Evolutionary conservation across 2,797 vertebrate genomes (phyloP).

Genomic region (Etheostoma nigrum): DNA sequence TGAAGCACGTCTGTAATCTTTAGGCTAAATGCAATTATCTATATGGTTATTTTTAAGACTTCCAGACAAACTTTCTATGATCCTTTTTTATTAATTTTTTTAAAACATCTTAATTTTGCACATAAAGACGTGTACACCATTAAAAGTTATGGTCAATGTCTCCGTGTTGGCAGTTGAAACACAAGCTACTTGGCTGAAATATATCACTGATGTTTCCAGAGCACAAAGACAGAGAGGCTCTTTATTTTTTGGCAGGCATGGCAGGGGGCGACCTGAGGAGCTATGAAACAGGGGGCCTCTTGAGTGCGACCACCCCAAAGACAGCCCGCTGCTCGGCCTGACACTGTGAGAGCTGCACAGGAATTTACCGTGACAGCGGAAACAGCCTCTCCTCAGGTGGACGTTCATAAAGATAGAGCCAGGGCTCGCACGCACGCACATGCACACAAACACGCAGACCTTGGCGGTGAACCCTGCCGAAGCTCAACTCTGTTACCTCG

Average conservation of each 20-base stretch:
- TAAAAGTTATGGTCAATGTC: constrained; percentile 37
- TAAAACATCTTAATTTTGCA: constrained; percentile 9
- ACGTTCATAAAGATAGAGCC: constrained; percentile 67
- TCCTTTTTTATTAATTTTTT: too few species aligned
- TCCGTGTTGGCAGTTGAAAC: constrained; percentile 52
- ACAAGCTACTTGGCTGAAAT: constrained; percentile 57
- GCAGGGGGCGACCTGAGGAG: constrained; percentile 66
- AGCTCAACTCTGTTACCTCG: constrained; percentile 73
- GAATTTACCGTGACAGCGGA: constrained; percentile 82
- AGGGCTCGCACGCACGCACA: constrained; percentile 19
- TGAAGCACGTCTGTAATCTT: not conserved
- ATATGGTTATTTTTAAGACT: constrained; percentile 8
- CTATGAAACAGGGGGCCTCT: constrained; percentile 72
- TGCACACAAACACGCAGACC: constrained; percentile 42
- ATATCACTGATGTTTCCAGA: constrained; percentile 61
- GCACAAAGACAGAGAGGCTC: constrained; percentile 75
- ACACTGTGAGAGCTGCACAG: constrained; percentile 72
- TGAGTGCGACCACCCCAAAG: constrained; percentile 76
- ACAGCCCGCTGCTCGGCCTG: constrained; percentile 60
- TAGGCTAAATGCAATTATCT: not conserved
- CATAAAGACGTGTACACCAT: not conserved
- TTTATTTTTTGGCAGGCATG: constrained; percentile 75
- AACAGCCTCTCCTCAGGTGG: constrained; percentile 81
- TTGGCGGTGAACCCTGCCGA: constrained; percentile 75
- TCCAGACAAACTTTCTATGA: not conserved